A percentile compares a stretch with the other conserved stretches of the same genome.
Evolutionary conservation across 2,797 vertebrate genomes (phyloP).

Genomic region (Lutjanus argentimaculatus): DNA sequence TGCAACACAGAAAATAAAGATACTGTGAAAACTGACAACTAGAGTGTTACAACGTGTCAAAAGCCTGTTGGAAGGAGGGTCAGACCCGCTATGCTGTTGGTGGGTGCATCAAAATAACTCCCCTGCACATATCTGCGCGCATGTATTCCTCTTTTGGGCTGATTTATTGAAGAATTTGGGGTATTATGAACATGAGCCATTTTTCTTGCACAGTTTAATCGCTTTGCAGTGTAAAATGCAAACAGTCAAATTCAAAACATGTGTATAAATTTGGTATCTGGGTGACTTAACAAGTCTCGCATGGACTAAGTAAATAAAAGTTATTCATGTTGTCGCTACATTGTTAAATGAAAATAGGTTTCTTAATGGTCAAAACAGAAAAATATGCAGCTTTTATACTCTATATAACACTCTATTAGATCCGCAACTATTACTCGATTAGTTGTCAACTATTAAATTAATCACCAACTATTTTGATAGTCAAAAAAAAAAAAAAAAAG

Average conservation of each 20-base stretch:
- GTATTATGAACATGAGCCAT: neutral
- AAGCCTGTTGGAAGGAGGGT: slow-evolving; percentile 56
- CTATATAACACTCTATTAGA: neutral
- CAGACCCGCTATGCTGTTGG: slow-evolving; percentile 41
- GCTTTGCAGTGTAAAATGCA: no score
- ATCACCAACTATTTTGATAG: no score
- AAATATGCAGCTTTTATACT: neutral
- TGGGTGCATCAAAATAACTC: slow-evolving; percentile 43
- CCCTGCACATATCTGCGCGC: slow-evolving; percentile 7
- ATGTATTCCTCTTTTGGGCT: neutral
- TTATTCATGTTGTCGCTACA: neutral
- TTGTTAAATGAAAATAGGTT: neutral
- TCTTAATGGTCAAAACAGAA: neutral
- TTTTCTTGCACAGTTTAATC: slow-evolving; percentile 9
- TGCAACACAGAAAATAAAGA: slow-evolving; percentile 63
- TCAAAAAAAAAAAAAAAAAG: no score
- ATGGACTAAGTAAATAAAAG: neutral
- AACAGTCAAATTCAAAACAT: neutral
- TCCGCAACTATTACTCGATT: no score
- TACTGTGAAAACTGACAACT: slow-evolving; percentile 69
- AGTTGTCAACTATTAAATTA: no score
- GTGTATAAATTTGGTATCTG: neutral
- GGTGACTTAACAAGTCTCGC: neutral
- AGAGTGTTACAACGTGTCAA: slow-evolving; percentile 62
- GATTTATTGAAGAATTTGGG: slow-evolving; percentile 4